Conservation (phyloP, 53 echinoderm and acorn worm species). For the Holothuria leucospilota region DNA sequence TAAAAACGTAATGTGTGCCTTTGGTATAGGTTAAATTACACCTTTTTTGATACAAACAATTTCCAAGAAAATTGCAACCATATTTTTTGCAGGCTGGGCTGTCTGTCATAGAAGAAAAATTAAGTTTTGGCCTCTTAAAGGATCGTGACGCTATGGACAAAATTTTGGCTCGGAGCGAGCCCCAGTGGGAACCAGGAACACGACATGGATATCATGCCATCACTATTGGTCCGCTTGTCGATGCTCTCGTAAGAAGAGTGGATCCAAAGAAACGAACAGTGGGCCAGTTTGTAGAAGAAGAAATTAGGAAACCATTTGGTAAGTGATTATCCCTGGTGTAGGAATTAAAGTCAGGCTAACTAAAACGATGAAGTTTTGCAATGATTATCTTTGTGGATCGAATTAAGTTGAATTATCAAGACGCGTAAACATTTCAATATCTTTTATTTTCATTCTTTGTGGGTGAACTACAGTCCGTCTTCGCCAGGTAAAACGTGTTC, state of each 20-base stretch:
- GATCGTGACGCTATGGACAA: conserved; percentile 44
- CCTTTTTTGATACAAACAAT: no score
- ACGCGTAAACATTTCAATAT: no score
- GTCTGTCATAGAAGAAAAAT: conserved; percentile 28
- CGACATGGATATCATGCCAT: conserved; percentile 85
- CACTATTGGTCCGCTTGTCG: conserved; percentile 58
- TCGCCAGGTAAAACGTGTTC: no score
- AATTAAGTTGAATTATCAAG: no score
- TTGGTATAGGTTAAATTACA: no score
- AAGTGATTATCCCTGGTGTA: not conserved
- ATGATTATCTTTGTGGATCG: no score
- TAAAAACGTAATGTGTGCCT: no score
- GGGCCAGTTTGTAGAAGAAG: conserved; percentile 36
- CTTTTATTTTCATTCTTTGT: no score
- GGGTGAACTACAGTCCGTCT: no score
- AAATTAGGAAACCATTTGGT: not conserved
- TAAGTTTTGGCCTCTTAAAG: conserved; percentile 55
- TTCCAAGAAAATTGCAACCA: no score
- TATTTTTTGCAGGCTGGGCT: conserved; percentile 62
- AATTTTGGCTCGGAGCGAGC: conserved; percentile 65
- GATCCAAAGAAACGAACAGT: conserved; percentile 81
- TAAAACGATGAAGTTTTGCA: not conserved
- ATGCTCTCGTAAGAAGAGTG: conserved; percentile 72
- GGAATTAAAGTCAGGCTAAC: not conserved
- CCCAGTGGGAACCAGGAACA: conserved; percentile 77